phyloP scores from a whole-genome alignment of 2,888 invertebrate species.

The Phorcus lineatus region DNA sequence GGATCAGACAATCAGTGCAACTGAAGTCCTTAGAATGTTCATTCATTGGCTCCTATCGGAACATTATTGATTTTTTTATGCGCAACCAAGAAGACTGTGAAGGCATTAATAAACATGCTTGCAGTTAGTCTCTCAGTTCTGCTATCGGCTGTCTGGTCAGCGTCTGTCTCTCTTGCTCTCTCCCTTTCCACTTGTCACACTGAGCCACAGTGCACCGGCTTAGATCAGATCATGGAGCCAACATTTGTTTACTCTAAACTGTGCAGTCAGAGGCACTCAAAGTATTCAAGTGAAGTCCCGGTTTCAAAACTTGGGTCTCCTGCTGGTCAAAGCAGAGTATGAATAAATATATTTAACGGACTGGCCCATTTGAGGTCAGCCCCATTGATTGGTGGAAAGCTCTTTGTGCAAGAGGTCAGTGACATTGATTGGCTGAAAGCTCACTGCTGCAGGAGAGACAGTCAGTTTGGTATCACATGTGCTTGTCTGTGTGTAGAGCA shows the following conservation, averaged over 20 bases:
- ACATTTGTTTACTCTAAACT: background rate
- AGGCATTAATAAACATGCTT: constrained; percentile 22
- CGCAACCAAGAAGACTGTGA: background rate
- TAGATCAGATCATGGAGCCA: background rate
- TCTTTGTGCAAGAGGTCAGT: too few species aligned
- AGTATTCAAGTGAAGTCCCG: background rate
- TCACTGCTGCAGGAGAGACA: too few species aligned
- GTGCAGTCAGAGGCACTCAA: background rate
- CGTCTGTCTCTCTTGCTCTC: background rate
- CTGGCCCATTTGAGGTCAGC: background rate
- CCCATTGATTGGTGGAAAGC: background rate
- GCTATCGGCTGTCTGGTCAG: background rate
- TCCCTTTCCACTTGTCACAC: background rate
- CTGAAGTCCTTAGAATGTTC: too few species aligned
- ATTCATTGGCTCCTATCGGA: too few species aligned
- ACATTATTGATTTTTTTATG: constrained; percentile 19
- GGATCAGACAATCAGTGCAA: too few species aligned
- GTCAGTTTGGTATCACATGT: too few species aligned
- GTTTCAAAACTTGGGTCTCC: background rate
- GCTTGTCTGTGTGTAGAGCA: too few species aligned
- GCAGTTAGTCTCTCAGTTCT: background rate
- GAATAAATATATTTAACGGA: constrained; percentile 20
- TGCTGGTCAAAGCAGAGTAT: background rate
- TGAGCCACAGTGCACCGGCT: background rate
- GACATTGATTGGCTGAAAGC: too few species aligned